phyloP scores from a whole-genome alignment of 1,140 invertebrate species.

The Calliphora vicina region DNA sequence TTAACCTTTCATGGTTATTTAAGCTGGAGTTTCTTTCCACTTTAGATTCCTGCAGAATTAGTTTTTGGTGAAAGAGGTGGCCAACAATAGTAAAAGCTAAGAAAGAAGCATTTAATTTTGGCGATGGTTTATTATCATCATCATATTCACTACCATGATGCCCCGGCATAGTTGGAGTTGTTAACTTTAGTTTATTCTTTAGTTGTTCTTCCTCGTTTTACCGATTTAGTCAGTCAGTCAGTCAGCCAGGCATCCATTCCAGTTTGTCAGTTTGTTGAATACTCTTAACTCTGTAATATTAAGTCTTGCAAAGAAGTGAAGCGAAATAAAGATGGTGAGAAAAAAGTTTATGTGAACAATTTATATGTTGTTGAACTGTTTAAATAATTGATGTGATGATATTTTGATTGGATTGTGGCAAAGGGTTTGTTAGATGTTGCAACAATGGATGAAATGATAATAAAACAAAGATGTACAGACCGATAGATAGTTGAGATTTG shows the following conservation, averaged over 20 bases:
- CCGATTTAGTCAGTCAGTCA: background rate
- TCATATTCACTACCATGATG: background rate
- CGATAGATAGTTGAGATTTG: background rate
- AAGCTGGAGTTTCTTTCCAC: background rate
- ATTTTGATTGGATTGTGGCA: constrained; percentile 21
- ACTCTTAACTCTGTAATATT: too few species aligned
- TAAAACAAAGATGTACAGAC: background rate
- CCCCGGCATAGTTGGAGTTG: background rate
- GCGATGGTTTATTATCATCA: constrained; percentile 2
- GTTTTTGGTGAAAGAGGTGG: background rate
- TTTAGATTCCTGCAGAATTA: background rate
- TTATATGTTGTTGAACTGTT: constrained; percentile 22
- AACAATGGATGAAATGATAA: background rate
- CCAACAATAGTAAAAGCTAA: background rate
- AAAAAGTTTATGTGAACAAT: background rate
- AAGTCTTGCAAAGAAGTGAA: background rate
- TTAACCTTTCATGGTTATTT: constrained; percentile 10
- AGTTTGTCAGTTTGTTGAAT: background rate
- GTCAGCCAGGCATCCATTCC: background rate
- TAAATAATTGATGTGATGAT: constrained; percentile 24
- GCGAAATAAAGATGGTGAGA: too few species aligned
- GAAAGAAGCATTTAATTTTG: constrained; percentile 26
- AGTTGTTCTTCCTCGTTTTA: background rate
- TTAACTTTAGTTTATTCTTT: background rate
- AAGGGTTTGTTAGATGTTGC: background rate